Evolutionary conservation across 2,888 invertebrate genomes (phyloP).

Genomic region (Seira ritae): DNA sequence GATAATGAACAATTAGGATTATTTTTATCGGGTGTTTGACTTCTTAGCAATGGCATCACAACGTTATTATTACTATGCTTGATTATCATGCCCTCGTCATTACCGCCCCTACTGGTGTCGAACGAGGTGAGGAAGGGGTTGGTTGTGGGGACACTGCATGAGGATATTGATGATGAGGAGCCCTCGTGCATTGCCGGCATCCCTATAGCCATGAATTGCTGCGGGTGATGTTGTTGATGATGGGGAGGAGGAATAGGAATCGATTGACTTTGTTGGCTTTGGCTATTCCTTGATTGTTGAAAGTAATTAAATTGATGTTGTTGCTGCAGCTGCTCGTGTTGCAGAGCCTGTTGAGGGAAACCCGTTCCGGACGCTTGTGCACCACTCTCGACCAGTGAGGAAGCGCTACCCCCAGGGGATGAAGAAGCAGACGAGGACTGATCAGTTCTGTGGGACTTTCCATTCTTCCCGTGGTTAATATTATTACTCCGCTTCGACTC

Average conservation of each 20-base stretch:
- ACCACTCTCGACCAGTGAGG: slow-evolving; percentile 42
- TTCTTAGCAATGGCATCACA: slow-evolving; percentile 50
- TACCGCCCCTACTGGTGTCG: slow-evolving; percentile 31
- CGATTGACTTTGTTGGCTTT: slow-evolving; percentile 9
- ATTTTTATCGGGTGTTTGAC: slow-evolving; percentile 59
- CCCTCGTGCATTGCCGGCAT: slow-evolving; percentile 35
- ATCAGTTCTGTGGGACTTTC: slow-evolving; percentile 66
- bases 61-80: slow-evolving; percentile 58
- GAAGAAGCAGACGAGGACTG: slow-evolving; percentile 63
- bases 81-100: slow-evolving; percentile 36
- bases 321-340: slow-evolving; percentile 46
- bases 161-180: slow-evolving; percentile 4
- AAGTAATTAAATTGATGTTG: slow-evolving; percentile 34
- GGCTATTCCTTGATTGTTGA: slow-evolving; percentile 27
- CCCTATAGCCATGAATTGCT: slow-evolving; percentile 32
- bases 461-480: slow-evolving; percentile 60
- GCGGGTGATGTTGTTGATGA: slow-evolving; percentile 30
- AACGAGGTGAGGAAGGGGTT: slow-evolving; percentile 40
- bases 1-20: slow-evolving; percentile 61
- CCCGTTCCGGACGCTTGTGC: not conserved
- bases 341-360: slow-evolving; percentile 22
- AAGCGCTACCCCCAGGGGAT: slow-evolving; percentile 60
- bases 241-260: slow-evolving; percentile 15
- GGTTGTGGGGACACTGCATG: not conserved
- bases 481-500: slow-evolving; percentile 63